Evolutionary conservation across 1,140 invertebrate species (phyloP), one percentile per base, ranked within the genome.

Genomic region (Notospermus geniculatus): DNA sequence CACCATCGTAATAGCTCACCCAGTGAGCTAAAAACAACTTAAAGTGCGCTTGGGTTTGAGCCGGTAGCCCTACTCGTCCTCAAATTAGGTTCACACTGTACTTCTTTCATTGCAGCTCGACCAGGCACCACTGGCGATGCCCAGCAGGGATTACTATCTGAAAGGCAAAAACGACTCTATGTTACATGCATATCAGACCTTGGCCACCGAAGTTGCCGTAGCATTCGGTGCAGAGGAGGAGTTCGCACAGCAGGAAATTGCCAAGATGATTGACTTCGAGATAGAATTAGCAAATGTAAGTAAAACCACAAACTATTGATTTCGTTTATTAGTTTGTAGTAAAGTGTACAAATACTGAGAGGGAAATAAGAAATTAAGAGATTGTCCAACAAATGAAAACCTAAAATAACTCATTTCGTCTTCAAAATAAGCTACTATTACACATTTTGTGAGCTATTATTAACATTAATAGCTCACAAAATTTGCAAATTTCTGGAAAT

Each of bases 251-350:
- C 71, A 74, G 19, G 86, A 88, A 60, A 89, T 89, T 5, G 81
- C 87, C 9, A 86, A 92, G 62, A 83, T 95, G 2, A 86, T 95
- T 25, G 78, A 85, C 27, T 94, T 95, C 72, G 93, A 96, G 84
- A 91, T 85, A 2, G 83, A 86, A 62, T 75, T 91, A 32, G 93
- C 93, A 0, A 87, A 87, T 74, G 88, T 89, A 77, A 76, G 74
- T 66, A 71, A 36, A 36, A 36, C 15, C 4, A 4, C 15, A 15
- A 4, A 36, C 15, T 4, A 15, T 36, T 36, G 15, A 7, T 36
- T 36, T 7, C 5, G 4, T 36, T 36, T 36, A 36, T 15, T 7
- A 36, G 32, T 36, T n/a, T n/a, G n/a, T n/a, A n/a, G n/a, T n/a
- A n/a, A 36, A 4, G 15, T 36, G 32, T 36, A 36, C 32, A 36